Evolutionary conservation across 2,888 invertebrate species (phyloP), one percentile per base, ranked within the genome.

Genomic region (Eupithecia vulgata): DNA sequence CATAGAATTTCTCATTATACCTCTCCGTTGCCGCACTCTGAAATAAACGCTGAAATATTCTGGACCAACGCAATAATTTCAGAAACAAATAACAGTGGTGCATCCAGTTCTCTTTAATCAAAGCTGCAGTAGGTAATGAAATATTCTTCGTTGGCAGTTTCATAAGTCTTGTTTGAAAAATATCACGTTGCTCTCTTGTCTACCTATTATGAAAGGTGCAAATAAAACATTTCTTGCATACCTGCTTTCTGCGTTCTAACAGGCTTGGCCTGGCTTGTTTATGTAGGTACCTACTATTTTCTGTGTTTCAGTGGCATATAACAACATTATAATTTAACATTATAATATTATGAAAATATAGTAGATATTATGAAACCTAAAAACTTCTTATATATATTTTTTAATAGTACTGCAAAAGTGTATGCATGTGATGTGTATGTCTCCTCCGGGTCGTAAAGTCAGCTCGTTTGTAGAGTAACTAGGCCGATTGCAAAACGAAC

Each of bases 21-120:
- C 68, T 73, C 73, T 74, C 72, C 68, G 48, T 48, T 66, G 52
- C 68, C 68, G 64, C 70, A 62, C 66, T 71, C 52, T 69, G 64
- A 70, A 71, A 70, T 75, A 69, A 74, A 78, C 75, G 69, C 67
- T 69, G 68, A 66, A 61, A 69, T 59, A 72, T 72, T 67, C 70
- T 40, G 37, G 35, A 65, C 30, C 61, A 75, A 70, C 57, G 79
- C 79, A 81, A 83, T 82, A 81, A 82, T 84, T 88, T 84, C 80
- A 83, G 78, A 78, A 76, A 79, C 80, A 82, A 84, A 83, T 81
- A 82, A 80, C 81, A 82, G 73, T 52, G 77, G 79, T 78, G 81
- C 83, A 78, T 81, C 81, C 75, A 64, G 62, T 76, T 80, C 81
- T 70, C 78, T 89, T 90, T 87, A 89, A 88, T 90, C 85, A 88